Evolutionary conservation across 30 jellyfish, hydroid and myxozoan genomes (phyloP).

Genomic region (Turritopsis dohrnii): DNA sequence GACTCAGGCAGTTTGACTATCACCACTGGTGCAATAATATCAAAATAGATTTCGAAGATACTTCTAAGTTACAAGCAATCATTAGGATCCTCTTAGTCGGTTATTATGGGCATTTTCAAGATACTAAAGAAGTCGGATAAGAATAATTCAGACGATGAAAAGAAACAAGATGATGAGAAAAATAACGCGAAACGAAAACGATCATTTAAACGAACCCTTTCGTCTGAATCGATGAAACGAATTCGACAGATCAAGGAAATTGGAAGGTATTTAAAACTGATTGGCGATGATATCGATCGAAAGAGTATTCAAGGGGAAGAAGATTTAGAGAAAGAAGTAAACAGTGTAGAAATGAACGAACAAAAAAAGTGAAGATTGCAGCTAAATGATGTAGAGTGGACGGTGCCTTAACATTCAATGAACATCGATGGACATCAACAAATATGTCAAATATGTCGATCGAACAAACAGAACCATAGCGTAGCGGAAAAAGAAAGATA

Average conservation of each 20-base stretch:
- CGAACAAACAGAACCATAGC: too few species aligned
- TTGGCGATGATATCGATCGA: slow-evolving; percentile 26
- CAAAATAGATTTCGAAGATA: too few species aligned
- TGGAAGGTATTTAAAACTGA: slow-evolving; percentile 11
- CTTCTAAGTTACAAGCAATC: not conserved
- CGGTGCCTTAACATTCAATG: too few species aligned
- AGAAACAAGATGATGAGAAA: not conserved
- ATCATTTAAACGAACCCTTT: slow-evolving; percentile 25
- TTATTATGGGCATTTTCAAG: not conserved
- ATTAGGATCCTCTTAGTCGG: not conserved
- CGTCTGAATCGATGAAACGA: slow-evolving; percentile 28
- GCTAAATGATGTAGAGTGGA: too few species aligned
- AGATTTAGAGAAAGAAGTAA: too few species aligned
- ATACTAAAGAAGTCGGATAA: not conserved
- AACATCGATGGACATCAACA: too few species aligned
- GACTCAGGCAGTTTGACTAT: not conserved
- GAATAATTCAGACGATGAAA: slow-evolving; percentile 9
- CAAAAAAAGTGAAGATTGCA: too few species aligned
- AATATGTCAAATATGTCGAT: too few species aligned
- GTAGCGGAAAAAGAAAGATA: too few species aligned
- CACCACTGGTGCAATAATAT: not conserved
- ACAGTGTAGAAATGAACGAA: too few species aligned
- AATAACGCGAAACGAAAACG: slow-evolving; percentile 19
- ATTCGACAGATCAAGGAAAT: slow-evolving; percentile 7
- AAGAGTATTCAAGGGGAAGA: not conserved